These are phyloP conservation scores for Adrianichthys oophorus DNA, from an alignment of 2,797 vertebrate species.

Conservation along the genomic window DNA sequence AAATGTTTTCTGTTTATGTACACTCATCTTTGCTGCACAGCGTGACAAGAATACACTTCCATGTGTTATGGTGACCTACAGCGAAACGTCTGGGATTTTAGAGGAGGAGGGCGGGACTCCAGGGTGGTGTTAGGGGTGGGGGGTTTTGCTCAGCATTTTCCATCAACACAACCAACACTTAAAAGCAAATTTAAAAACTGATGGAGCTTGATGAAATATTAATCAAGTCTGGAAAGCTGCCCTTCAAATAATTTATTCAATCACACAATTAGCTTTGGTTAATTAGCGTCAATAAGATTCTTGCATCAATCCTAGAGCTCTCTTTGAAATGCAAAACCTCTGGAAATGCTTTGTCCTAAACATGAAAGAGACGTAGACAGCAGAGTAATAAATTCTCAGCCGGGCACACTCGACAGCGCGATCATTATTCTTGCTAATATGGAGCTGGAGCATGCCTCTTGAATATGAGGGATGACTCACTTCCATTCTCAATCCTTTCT, in stretches of 20 bases:
- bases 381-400: slow-evolving; percentile 64
- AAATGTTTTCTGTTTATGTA: slow-evolving; percentile 56
- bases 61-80: slow-evolving; percentile 20
- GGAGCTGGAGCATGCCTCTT: slow-evolving; percentile 46
- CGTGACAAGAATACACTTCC: slow-evolving; percentile 39
- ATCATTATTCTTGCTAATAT: slow-evolving; percentile 63
- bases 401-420: slow-evolving; percentile 67
- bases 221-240: slow-evolving; percentile 47
- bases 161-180: slow-evolving; percentile 15
- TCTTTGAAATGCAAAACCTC: slow-evolving; percentile 79
- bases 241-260: slow-evolving; percentile 61
- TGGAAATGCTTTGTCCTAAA: slow-evolving; percentile 68
- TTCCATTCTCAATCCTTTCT: slow-evolving; percentile 47
- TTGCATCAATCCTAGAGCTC: slow-evolving; percentile 60
- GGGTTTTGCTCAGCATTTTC: slow-evolving; percentile 14
- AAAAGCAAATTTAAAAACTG: slow-evolving; percentile 27
- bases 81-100: slow-evolving; percentile 9
- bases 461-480: slow-evolving; percentile 53
- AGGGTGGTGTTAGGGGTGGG: background rate
- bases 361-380: slow-evolving; percentile 69
- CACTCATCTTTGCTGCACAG: slow-evolving; percentile 31
- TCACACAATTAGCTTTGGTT: slow-evolving; percentile 59
- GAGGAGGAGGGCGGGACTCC: slow-evolving; percentile 1
- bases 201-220: slow-evolving; percentile 51
- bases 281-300: slow-evolving; percentile 69